Evolutionary conservation across 2,797 vertebrate species (phyloP).

Genomic region (Hirundo rustica): DNA sequence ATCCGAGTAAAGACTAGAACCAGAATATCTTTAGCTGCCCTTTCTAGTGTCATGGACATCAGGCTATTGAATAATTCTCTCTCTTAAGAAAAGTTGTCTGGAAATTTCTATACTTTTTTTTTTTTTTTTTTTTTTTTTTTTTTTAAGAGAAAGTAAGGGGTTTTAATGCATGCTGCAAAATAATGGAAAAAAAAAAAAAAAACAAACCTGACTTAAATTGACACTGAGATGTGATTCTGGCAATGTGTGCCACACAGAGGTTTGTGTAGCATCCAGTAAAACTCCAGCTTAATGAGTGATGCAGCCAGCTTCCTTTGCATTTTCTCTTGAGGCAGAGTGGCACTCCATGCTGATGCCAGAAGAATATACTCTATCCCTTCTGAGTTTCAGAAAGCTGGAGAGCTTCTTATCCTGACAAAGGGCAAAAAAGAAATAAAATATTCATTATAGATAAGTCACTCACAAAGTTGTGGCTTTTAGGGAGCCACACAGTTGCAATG

Average conservation of each 20-base stretch:
- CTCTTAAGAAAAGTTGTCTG: neutral
- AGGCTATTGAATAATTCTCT: neutral
- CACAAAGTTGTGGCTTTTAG: neutral
- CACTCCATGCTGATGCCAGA: neutral
- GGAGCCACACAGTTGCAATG: neutral
- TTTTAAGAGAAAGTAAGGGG: neutral
- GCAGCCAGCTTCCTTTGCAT: neutral
- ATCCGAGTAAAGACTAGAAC: neutral
- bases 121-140: too few relatives aligned
- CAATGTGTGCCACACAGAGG: neutral
- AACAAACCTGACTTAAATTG: neutral
- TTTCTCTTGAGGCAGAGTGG: neutral
- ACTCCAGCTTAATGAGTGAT: neutral
- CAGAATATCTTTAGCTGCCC: neutral
- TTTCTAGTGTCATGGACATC: neutral
- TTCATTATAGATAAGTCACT: neutral
- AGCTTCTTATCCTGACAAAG: neutral
- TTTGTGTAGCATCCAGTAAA: neutral
- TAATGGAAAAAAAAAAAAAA: neutral
- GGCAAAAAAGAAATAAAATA: neutral
- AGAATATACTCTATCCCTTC: neutral
- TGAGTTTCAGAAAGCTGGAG: neutral
- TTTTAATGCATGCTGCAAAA: neutral
- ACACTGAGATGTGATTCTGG: neutral
- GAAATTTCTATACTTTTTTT: neutral